Conservation (phyloP, 2,113 vertebrate genomes). For the Oxyruncus cristatus region DNA sequence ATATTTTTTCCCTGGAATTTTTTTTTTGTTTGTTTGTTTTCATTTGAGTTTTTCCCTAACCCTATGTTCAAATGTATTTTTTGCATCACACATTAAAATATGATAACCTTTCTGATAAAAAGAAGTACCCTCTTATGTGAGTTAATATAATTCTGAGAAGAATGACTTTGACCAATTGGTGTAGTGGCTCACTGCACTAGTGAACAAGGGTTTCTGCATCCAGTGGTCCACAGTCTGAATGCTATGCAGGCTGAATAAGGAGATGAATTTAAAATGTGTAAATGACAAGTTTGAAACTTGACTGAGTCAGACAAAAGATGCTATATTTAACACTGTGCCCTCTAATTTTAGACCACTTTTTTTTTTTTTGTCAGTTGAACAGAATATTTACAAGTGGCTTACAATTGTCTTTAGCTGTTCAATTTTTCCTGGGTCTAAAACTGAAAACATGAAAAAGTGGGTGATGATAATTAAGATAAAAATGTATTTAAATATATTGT, state of each 20-base stretch:
- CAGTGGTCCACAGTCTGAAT: conserved; percentile 58
- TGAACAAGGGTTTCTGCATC: conserved; percentile 59
- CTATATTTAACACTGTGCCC: conserved; percentile 26
- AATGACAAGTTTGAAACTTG: conserved; percentile 63
- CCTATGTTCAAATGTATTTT: neutral
- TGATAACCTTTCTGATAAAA: conserved; percentile 10
- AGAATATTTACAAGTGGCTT: neutral
- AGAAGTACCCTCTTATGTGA: neutral
- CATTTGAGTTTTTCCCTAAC: neutral
- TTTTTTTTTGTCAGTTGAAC: neutral
- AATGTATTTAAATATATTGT: neutral
- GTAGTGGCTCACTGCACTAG: conserved; percentile 64
- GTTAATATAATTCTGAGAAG: conserved; percentile 65
- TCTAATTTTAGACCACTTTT: conserved; percentile 67
- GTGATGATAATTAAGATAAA: neutral
- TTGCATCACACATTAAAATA: conserved; percentile 16
- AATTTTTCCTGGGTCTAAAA: neutral
- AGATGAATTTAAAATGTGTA: conserved; percentile 64
- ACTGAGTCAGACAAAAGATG: conserved; percentile 56
- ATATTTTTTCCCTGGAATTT: neutral
- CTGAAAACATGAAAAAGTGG: neutral
- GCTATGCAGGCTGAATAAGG: conserved; percentile 55
- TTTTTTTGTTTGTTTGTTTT: neutral
- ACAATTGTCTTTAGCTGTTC: neutral
- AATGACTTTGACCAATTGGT: conserved; percentile 50